Evolutionary conservation across 2,888 invertebrate species (phyloP).

Genomic region (Melinaea marsaeus): DNA sequence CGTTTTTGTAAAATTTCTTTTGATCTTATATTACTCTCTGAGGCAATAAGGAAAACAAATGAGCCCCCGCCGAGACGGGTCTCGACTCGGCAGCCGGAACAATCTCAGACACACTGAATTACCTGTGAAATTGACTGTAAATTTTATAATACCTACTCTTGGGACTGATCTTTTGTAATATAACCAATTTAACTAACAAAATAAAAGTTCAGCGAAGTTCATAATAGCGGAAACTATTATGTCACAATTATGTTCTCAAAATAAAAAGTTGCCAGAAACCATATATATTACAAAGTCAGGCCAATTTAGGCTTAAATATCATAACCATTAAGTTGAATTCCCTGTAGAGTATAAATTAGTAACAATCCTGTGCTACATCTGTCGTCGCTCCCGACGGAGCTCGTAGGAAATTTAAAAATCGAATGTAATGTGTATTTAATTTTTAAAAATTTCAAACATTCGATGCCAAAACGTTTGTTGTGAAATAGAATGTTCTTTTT

Average conservation of each 20-base stretch:
- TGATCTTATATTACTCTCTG: slow-evolving; percentile 13
- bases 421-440: slow-evolving; percentile 34
- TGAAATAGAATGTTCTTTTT: neutral
- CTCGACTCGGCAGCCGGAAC: slow-evolving; percentile 41
- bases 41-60: slow-evolving; percentile 38
- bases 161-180: slow-evolving; percentile 9
- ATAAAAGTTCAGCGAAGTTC: neutral
- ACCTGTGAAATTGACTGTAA: slow-evolving; percentile 65
- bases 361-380: slow-evolving; percentile 55
- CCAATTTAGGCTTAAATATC: neutral
- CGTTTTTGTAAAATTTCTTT: slow-evolving; percentile 11
- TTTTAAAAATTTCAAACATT: slow-evolving; percentile 5
- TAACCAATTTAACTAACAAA: neutral
- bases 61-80: slow-evolving; percentile 40
- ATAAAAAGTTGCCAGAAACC: slow-evolving; percentile 5
- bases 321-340: slow-evolving; percentile 21
- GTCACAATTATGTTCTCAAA: slow-evolving; percentile 7
- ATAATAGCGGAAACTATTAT: slow-evolving; percentile 7
- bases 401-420: slow-evolving; percentile 56
- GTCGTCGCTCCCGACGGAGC: slow-evolving; percentile 50
- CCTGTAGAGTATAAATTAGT: slow-evolving; percentile 36
- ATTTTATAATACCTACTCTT: slow-evolving; percentile 42
- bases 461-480: neutral
- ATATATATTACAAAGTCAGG: neutral
- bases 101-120: slow-evolving; percentile 61